Conservation (phyloP, 2,113 vertebrate species). For the Corythornis madagascariensis region DNA sequence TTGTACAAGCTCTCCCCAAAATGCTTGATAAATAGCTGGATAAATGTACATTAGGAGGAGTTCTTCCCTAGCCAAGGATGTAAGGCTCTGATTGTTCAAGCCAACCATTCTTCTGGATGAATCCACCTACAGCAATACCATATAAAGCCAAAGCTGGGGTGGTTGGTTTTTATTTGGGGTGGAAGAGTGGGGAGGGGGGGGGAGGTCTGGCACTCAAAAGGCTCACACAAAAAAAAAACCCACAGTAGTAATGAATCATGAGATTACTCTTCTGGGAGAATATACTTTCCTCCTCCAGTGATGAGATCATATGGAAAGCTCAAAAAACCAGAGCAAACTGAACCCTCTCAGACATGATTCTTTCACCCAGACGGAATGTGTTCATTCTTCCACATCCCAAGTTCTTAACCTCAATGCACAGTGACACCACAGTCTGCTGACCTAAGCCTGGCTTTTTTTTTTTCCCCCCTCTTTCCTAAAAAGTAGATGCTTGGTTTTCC, state of each 20-base stretch:
- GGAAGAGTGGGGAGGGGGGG: constrained; percentile 35
- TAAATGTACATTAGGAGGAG: not conserved
- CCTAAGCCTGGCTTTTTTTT: not conserved
- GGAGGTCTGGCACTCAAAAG: constrained; percentile 59
- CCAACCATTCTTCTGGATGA: constrained; percentile 12
- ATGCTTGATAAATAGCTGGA: constrained; percentile 18
- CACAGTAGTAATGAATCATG: constrained; percentile 66
- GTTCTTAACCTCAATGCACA: constrained; percentile 3
- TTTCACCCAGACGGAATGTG: constrained; percentile 1
- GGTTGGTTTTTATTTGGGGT: constrained; percentile 37
- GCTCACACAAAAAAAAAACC: constrained; percentile 10
- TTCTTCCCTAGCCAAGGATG: constrained; percentile 28
- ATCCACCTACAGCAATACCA: constrained; percentile 51
- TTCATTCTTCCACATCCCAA: constrained; percentile 26
- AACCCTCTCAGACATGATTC: constrained; percentile 32
- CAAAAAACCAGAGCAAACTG: constrained; percentile 38
- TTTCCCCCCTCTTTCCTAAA: not conserved
- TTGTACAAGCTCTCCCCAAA: not conserved
- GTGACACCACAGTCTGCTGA: constrained; percentile 29
- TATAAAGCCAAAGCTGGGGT: constrained; percentile 51
- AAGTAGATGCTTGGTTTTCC: not conserved
- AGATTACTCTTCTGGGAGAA: constrained; percentile 62
- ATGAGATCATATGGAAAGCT: constrained; percentile 62
- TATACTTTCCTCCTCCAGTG: constrained; percentile 59
- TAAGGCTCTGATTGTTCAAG: constrained; percentile 26